Conservation (phyloP, 2,797 vertebrate species). For the Ficedula albicollis region DNA sequence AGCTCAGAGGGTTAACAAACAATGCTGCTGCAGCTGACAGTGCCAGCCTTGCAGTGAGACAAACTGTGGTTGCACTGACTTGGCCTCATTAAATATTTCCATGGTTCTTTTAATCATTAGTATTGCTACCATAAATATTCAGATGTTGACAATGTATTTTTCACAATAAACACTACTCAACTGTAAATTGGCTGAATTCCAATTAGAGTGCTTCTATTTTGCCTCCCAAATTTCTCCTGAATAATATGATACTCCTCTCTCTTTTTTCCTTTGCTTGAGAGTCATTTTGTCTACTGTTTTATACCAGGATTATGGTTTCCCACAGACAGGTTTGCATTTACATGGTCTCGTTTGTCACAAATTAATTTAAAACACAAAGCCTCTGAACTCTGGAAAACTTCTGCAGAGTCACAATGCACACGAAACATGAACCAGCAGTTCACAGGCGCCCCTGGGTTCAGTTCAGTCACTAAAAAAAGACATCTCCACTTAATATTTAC, state of each 20-base stretch:
- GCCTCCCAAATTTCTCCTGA: neutral
- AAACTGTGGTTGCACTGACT: neutral
- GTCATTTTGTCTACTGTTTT: neutral
- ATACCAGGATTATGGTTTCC: neutral
- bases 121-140: neutral
- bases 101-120: neutral
- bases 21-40: neutral
- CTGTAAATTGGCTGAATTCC: neutral
- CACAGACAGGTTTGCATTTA: neutral
- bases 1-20: neutral
- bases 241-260: neutral
- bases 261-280: neutral
- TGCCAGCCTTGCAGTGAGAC: neutral
- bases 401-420: neutral
- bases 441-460: neutral
- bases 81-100: slow-evolving; percentile 2
- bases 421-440: neutral
- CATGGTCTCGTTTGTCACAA: neutral
- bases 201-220: neutral
- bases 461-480: neutral
- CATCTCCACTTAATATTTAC: neutral
- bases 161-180: neutral
- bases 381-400: neutral
- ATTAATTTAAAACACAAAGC: neutral
- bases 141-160: neutral